Evolutionary conservation across 2,113 vertebrate species (phyloP).

Genomic region (Cyanoderma ruficeps): DNA sequence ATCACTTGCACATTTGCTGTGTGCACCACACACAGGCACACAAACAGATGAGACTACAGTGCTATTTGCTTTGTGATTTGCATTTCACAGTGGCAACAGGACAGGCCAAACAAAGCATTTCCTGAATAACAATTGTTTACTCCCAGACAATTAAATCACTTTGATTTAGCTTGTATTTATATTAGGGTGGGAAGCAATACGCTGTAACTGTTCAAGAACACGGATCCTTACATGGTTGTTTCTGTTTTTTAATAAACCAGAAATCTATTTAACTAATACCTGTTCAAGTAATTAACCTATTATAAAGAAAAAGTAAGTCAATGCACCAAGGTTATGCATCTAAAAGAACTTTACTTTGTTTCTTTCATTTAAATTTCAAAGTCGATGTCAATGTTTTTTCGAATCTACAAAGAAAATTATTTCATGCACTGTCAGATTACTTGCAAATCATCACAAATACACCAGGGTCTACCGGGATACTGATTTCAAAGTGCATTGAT

Average conservation of each 20-base stretch:
- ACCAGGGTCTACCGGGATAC: constrained; percentile 5
- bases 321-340: constrained; percentile 2
- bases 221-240: background rate
- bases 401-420: constrained; percentile 36
- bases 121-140: background rate
- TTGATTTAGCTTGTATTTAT: background rate
- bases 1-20: background rate
- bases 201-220: background rate
- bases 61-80: background rate
- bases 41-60: background rate
- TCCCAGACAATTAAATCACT: constrained; percentile 2
- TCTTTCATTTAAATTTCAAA: constrained; percentile 69
- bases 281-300: constrained; percentile 61
- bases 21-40: background rate
- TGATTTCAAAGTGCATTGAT: constrained; percentile 23
- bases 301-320: constrained; percentile 44
- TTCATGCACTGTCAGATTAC: constrained; percentile 8
- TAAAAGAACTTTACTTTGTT: background rate
- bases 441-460: constrained; percentile 58
- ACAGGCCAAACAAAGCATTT: background rate
- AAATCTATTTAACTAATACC: constrained; percentile 47
- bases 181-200: background rate
- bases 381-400: constrained; percentile 23
- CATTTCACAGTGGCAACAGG: background rate
- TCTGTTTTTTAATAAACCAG: constrained; percentile 16